A percentile compares a stretch with the other conserved stretches of the same genome.
These are phyloP conservation scores for Arnoldichthys spilopterus DNA, from an alignment of 2,797 vertebrate species.

Conservation along the genomic window DNA sequence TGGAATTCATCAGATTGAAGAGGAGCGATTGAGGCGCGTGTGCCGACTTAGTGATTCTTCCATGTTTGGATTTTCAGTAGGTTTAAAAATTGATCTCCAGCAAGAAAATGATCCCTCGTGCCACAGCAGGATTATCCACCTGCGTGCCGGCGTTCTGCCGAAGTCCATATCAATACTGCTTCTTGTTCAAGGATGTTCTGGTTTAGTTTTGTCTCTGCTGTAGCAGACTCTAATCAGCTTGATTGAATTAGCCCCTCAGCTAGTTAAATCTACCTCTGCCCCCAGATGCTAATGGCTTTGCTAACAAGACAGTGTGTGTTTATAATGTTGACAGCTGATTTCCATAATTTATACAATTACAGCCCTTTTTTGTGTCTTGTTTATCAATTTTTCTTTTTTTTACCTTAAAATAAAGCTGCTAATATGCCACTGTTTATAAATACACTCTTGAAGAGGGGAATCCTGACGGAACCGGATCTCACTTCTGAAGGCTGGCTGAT, in stretches of 20 bases:
- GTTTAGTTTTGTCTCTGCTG: neutral
- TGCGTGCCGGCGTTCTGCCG: neutral
- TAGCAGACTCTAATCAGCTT: constrained; percentile 34
- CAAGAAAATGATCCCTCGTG: neutral
- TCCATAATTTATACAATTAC: constrained; percentile 40
- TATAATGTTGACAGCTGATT: constrained; percentile 29
- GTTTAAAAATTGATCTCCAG: neutral
- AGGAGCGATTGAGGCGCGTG: neutral
- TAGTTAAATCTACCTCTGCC: constrained; percentile 25
- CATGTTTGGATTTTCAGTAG: neutral
- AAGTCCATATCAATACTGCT: constrained; percentile 17
- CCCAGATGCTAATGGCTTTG: constrained; percentile 33
- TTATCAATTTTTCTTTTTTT: constrained; percentile 29
- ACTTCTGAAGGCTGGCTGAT: constrained; percentile 46
- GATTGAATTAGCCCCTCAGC: constrained; percentile 19
- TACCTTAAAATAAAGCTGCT: neutral
- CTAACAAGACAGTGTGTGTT: constrained; percentile 39
- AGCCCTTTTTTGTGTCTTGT: constrained; percentile 25
- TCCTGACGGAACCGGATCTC: constrained; percentile 25
- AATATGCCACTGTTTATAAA: constrained; percentile 11
- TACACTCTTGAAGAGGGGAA: neutral
- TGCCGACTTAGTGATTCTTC: neutral
- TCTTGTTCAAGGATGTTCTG: neutral
- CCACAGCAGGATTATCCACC: constrained; percentile 8
- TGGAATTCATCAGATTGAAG: neutral